Base-by-base conservation (phyloP, 1,140 invertebrate species). In the Trichonephila clavata region DNA sequence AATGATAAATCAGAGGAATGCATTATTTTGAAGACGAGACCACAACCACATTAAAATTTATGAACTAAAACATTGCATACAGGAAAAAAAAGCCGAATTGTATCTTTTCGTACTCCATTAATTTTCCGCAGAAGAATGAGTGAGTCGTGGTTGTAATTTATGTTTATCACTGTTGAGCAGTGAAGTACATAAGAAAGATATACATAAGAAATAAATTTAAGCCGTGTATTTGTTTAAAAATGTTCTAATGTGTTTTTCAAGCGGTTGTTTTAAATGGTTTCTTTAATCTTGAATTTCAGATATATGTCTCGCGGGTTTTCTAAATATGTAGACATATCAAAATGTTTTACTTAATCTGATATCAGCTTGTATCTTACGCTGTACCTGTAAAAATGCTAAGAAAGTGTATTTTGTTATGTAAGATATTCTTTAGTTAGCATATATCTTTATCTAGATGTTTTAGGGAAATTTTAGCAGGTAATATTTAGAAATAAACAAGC, bases 31-130 rank as follows among this genome's bases (percentile, higher is more conserved):
- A 27, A 77, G 71, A 32, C 27, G 71, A 77, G 27, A 77, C 71
- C 32, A 77, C 71, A 77, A 77, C 24, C 24, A 18, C 16, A 77
- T 77, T 32, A 39, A 77, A 77, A 27, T 77, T 77, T 77, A 77
- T 77, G 71, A 77, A 77, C 27, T 77, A 77, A 77, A 77, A 77
- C 71, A 77, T 39, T 39, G 71, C 71, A 20, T 32, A 77, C 32
- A 27, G 32, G 20, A 39, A 32, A 71, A 24, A 68, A 68, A 39
- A 18, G 32, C 14, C 39, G 32, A 77, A 77, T 77, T 18, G 71
- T 77, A 77, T 77, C 71, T 77, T 77, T 77, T 32, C 71, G 13
- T 39, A 77, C 71, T 77, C 71, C 71, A 77, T 77, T 77, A 77
- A 77, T 77, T 39, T 77, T 39, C 18, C 71, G 27, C 3, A 16